Evolutionary conservation across 2,888 invertebrate genomes (phyloP).

Genomic region (Latrodectus elegans): DNA sequence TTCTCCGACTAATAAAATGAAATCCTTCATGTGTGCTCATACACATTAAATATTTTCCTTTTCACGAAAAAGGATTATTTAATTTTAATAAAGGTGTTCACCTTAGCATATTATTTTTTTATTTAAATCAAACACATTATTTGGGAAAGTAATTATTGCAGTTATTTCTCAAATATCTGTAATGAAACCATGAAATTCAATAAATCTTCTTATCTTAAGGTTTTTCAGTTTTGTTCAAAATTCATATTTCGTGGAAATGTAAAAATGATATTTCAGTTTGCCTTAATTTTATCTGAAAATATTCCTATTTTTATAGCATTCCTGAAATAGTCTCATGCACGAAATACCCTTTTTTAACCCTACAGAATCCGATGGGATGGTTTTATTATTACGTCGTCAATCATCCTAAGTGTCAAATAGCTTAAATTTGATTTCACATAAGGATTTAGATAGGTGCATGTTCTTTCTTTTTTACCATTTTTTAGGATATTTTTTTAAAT

Average conservation of each 20-base stretch:
- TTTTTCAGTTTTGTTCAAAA: neutral
- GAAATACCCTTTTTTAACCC: neutral
- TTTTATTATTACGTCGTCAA: constrained; percentile 52
- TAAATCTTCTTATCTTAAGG: no score
- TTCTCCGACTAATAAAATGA: no score
- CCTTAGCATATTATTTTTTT: no score
- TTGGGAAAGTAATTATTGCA: no score
- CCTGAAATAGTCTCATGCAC: neutral
- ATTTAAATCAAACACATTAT: no score
- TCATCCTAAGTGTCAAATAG: constrained; percentile 33
- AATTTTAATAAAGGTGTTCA: no score
- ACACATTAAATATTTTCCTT: no score
- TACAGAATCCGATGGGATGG: constrained; percentile 1
- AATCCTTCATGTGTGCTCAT: no score
- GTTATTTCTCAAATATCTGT: no score
- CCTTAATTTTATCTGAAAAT: neutral
- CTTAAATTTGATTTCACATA: constrained; percentile 14
- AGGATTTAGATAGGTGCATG: neutral
- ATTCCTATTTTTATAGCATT: neutral
- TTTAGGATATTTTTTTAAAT: neutral
- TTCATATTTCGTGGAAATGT: neutral
- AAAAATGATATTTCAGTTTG: neutral
- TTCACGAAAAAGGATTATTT: no score
- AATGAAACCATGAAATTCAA: no score
- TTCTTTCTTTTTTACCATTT: neutral